Evolutionary conservation across 2,797 vertebrate genomes (phyloP).

Genomic region (Erethizon dorsatum): DNA sequence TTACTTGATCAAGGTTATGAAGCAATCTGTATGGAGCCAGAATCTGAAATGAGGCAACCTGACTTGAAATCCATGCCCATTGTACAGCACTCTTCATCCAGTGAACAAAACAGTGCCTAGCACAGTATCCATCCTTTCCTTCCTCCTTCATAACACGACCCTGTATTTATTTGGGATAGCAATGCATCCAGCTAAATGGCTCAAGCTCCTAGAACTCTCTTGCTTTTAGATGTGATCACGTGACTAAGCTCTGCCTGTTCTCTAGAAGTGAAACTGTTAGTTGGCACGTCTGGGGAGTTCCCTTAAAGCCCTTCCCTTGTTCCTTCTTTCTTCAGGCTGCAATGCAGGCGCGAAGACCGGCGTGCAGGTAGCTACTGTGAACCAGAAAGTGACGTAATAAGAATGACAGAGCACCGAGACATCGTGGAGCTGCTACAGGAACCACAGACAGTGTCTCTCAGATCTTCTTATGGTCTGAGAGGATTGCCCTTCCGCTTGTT

Average conservation of each 20-base stretch:
- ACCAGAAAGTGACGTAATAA: background rate
- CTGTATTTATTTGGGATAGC: background rate
- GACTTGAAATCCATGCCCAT: background rate
- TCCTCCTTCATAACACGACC: background rate
- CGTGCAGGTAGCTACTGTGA: background rate
- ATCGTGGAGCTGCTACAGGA: background rate
- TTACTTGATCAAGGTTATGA: background rate
- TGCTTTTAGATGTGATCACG: background rate
- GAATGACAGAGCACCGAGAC: background rate
- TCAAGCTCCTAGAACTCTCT: background rate
- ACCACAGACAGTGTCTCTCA: background rate
- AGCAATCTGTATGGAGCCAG: background rate
- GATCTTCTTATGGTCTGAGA: background rate
- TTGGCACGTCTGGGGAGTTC: background rate
- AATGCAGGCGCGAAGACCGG: background rate
- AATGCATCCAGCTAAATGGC: background rate
- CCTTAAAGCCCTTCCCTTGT: background rate
- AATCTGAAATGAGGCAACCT: background rate
- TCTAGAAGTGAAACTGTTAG: background rate
- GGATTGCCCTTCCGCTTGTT: background rate
- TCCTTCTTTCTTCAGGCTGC: slow-evolving; percentile 33
- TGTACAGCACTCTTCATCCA: background rate
- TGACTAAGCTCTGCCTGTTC: background rate
- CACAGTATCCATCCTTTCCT: background rate
- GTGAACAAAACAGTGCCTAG: background rate